Evolutionary conservation across 2,888 invertebrate genomes (phyloP).

Genomic region (Scaptomyza polygonia): DNA sequence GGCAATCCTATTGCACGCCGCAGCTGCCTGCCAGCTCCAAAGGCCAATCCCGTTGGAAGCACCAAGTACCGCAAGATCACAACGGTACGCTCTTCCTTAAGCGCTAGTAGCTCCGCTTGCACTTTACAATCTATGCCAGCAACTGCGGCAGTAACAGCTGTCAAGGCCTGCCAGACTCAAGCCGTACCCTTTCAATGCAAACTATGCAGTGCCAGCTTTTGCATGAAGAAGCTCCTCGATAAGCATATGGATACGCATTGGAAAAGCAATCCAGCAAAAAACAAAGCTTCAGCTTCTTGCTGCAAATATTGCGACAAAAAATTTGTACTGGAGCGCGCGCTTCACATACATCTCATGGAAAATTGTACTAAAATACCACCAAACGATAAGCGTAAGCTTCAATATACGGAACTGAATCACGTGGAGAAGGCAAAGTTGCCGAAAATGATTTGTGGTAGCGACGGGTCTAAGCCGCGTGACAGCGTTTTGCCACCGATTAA

Average conservation of each 20-base stretch:
- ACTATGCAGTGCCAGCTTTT: conserved; percentile 68
- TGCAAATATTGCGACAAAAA: conserved; percentile 82
- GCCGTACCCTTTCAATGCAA: conserved; percentile 51
- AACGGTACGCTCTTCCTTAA: conserved; percentile 19
- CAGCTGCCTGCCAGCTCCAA: conserved; percentile 51
- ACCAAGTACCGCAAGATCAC: conserved; percentile 31
- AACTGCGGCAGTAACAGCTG: background rate
- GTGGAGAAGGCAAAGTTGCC: conserved; percentile 78
- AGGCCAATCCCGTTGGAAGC: background rate
- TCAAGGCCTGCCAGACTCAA: conserved; percentile 2
- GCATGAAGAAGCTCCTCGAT: conserved; percentile 66
- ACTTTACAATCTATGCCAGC: background rate
- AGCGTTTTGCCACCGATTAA: conserved; percentile 19
- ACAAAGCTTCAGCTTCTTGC: conserved; percentile 28
- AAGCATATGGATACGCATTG: conserved; percentile 72
- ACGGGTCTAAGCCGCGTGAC: conserved; percentile 21
- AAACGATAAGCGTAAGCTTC: conserved; percentile 77
- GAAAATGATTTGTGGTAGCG: conserved; percentile 28
- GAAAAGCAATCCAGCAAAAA: background rate
- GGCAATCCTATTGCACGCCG: conserved; percentile 39
- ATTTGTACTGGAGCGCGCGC: conserved; percentile 78
- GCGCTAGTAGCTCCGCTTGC: background rate
- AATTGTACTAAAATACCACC: conserved; percentile 82
- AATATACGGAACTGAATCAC: conserved; percentile 79
- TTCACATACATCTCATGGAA: conserved; percentile 81